These are phyloP conservation scores for Malachius bipustulatus DNA, from an alignment of 2,888 invertebrate genomes.

Conservation along the genomic window DNA sequence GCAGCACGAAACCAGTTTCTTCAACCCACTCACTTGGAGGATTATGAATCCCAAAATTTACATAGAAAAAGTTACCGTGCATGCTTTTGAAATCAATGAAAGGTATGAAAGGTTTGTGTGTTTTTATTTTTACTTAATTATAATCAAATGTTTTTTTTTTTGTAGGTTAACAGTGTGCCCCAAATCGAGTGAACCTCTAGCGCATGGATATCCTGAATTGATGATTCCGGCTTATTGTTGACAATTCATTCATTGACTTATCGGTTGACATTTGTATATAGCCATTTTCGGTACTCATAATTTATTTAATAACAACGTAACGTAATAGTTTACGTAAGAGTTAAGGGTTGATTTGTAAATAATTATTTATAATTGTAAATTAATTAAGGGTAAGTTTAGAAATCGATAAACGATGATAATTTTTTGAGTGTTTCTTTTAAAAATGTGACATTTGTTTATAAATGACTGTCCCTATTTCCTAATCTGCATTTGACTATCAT, in stretches of 20 bases:
- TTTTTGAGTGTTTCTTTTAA: too few species aligned
- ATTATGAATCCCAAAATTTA: conserved; percentile 62
- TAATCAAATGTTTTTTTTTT: conserved; percentile 23
- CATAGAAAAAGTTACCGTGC: conserved; percentile 57
- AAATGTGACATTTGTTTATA: too few species aligned
- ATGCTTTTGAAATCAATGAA: conserved; percentile 57
- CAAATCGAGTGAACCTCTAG: conserved; percentile 49
- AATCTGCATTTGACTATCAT: too few species aligned
- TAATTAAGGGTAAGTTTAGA: too few species aligned
- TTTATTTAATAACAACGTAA: too few species aligned
- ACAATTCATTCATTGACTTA: conserved; percentile 9
- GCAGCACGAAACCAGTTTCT: conserved; percentile 64
- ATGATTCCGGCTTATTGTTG: conserved; percentile 35
- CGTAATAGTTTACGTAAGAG: too few species aligned
- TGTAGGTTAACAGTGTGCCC: conserved; percentile 60
- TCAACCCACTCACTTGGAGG: conserved; percentile 78
- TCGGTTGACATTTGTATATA: too few species aligned
- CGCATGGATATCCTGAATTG: conserved; percentile 48
- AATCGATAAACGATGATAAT: too few species aligned
- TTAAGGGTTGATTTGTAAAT: too few species aligned
- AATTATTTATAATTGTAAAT: too few species aligned
- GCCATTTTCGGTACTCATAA: too few species aligned
- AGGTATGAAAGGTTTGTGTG: conserved; percentile 42
- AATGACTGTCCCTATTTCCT: too few species aligned
- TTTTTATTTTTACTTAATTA: conserved; percentile 10